phyloP scores from a whole-genome alignment of 92 coral and sea anemone species.

The Muricea muricata region DNA sequence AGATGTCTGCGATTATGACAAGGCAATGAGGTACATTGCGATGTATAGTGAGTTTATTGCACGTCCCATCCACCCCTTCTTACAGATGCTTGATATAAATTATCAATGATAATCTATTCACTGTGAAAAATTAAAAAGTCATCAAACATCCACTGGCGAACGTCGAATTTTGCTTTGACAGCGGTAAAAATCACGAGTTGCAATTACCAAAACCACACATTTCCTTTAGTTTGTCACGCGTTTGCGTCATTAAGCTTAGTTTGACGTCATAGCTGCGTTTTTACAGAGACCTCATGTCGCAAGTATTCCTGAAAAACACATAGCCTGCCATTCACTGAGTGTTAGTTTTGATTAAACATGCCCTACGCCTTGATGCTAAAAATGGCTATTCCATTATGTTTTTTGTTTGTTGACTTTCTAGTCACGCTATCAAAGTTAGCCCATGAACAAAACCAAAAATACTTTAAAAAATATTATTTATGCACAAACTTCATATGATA shows the following conservation, averaged over 20 bases:
- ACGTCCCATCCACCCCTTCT: neutral
- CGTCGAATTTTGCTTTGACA: neutral
- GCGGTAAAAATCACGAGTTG: neutral
- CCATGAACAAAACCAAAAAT: neutral
- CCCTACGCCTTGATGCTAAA: neutral
- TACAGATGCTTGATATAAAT: neutral
- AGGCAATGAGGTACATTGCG: neutral
- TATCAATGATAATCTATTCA: no score
- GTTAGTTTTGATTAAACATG: neutral
- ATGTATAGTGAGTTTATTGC: neutral
- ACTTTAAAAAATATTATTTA: no score
- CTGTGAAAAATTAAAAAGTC: neutral
- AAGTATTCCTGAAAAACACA: neutral
- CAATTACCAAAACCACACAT: neutral
- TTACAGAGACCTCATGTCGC: neutral
- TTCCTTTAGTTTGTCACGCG: neutral
- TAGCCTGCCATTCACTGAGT: neutral
- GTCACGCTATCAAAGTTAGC: neutral
- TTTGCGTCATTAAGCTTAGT: neutral
- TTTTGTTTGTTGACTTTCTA: neutral
- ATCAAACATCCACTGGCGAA: neutral
- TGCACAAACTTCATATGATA: no score
- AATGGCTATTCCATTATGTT: neutral
- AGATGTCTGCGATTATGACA: neutral
- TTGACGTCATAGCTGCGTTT: slow-evolving; percentile 24